A percentile compares a stretch with the other conserved stretches of the same genome.
Evolutionary conservation across 1,140 invertebrate genomes (phyloP).

Genomic region (Augochlora pura): DNA sequence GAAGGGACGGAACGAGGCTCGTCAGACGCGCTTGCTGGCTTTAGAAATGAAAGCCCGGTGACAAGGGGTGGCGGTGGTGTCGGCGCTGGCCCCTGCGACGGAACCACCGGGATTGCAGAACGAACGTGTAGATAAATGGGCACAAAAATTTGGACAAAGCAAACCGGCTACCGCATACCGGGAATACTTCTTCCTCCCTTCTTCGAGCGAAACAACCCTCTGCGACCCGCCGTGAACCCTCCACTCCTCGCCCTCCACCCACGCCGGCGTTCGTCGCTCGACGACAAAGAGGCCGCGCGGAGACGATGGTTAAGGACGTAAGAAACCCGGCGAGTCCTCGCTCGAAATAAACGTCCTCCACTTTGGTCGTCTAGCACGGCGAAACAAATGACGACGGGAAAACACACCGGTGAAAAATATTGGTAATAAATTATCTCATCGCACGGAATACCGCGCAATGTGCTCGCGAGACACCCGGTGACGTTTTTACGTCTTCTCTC

Average conservation of each 20-base stretch:
- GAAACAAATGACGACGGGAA: slow-evolving; percentile 29
- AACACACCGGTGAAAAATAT: slow-evolving; percentile 45
- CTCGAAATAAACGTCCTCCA: slow-evolving; percentile 23
- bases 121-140: slow-evolving; percentile 69
- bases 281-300: not conserved
- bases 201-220: slow-evolving; percentile 31
- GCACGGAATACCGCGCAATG: not conserved
- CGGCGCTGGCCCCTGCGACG: slow-evolving; percentile 24
- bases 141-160: slow-evolving; percentile 74
- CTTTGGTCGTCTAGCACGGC: slow-evolving; percentile 19
- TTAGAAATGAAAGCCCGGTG: slow-evolving; percentile 62
- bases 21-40: slow-evolving; percentile 46
- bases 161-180: slow-evolving; percentile 65
- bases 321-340: slow-evolving; percentile 54
- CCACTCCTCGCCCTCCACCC: not conserved
- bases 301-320: slow-evolving; percentile 25
- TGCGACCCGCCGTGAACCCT: not conserved
- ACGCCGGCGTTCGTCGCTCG: not conserved
- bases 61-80: slow-evolving; percentile 38
- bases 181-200: slow-evolving; percentile 62
- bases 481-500: slow-evolving; percentile 28
- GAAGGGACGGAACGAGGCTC: slow-evolving; percentile 35
- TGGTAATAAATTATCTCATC: slow-evolving; percentile 30
- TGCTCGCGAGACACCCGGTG: not conserved
- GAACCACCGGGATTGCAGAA: slow-evolving; percentile 39